These are phyloP conservation scores for Agrochola circellaris DNA, from an alignment of 2,888 invertebrate species.

Conservation along the genomic window DNA sequence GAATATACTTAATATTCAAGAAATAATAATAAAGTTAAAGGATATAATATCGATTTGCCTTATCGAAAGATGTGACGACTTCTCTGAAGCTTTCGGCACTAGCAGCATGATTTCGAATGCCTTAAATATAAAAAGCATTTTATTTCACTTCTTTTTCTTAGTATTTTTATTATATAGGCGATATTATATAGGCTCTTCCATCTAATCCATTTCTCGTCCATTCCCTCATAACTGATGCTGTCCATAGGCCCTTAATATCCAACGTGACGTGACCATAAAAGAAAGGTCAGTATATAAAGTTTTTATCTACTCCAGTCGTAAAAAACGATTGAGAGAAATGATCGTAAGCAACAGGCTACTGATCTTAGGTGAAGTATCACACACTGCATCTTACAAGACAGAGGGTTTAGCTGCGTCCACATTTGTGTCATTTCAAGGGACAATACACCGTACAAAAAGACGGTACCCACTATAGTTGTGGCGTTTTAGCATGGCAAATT, in stretches of 20 bases:
- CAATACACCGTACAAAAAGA: no score
- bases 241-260: conserved; percentile 40
- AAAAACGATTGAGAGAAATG: conserved; percentile 51
- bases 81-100: no score
- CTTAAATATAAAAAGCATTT: neutral
- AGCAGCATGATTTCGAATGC: neutral
- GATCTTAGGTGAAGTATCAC: neutral
- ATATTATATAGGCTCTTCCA: neutral
- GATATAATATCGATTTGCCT: no score
- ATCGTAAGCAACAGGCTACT: conserved; percentile 55
- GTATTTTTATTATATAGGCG: neutral
- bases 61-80: no score
- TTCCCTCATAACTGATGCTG: conserved; percentile 45
- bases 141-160: conserved; percentile 2
- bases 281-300: conserved; percentile 58
- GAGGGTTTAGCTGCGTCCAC: neutral
- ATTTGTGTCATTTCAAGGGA: neutral
- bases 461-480: neutral
- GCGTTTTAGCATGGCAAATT: neutral
- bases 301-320: conserved; percentile 59
- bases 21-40: no score
- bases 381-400: neutral
- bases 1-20: no score
- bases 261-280: conserved; percentile 57
- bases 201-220: conserved; percentile 49